phyloP scores from a whole-genome alignment of 2,797 vertebrate species.

The Oreonectes daqikongensis region DNA sequence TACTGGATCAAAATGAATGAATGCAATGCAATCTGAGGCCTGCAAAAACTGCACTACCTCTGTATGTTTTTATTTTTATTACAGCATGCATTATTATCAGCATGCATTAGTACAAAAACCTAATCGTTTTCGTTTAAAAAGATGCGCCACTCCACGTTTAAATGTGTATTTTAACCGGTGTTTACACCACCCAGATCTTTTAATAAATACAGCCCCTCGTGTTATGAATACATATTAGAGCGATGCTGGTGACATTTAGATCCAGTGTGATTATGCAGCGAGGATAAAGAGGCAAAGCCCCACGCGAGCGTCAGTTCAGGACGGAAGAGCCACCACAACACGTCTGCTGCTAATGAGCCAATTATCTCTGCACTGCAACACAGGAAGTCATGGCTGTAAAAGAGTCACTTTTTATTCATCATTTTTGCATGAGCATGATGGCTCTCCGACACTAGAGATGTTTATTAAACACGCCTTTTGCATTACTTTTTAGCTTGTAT shows the following conservation, averaged over 20 bases:
- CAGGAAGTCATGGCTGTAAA: slow-evolving; percentile 48
- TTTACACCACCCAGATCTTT: slow-evolving; percentile 45
- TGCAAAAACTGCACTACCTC: neutral
- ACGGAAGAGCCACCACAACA: slow-evolving; percentile 57
- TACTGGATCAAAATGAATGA: neutral
- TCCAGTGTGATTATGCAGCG: slow-evolving; percentile 36
- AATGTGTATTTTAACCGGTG: slow-evolving; percentile 10
- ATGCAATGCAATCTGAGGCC: neutral
- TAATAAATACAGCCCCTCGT: slow-evolving; percentile 33
- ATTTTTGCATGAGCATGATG: slow-evolving; percentile 42
- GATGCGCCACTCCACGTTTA: slow-evolving; percentile 1
- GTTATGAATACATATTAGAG: slow-evolving; percentile 45
- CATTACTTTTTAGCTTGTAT: neutral
- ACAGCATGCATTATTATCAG: neutral
- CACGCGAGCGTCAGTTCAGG: slow-evolving; percentile 48
- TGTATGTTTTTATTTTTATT: neutral
- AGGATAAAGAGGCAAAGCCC: slow-evolving; percentile 39
- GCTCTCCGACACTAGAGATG: slow-evolving; percentile 11
- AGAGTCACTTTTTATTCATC: slow-evolving; percentile 44
- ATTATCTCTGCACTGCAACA: slow-evolving; percentile 63
- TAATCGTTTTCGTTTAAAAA: slow-evolving; percentile 5
- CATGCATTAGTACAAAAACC: slow-evolving; percentile 3
- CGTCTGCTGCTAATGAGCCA: slow-evolving; percentile 64
- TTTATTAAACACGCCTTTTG: slow-evolving; percentile 11
- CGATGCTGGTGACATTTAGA: slow-evolving; percentile 53